Conservation (phyloP, 2,888 invertebrate species). For the Lacanobia wlatinum region DNA sequence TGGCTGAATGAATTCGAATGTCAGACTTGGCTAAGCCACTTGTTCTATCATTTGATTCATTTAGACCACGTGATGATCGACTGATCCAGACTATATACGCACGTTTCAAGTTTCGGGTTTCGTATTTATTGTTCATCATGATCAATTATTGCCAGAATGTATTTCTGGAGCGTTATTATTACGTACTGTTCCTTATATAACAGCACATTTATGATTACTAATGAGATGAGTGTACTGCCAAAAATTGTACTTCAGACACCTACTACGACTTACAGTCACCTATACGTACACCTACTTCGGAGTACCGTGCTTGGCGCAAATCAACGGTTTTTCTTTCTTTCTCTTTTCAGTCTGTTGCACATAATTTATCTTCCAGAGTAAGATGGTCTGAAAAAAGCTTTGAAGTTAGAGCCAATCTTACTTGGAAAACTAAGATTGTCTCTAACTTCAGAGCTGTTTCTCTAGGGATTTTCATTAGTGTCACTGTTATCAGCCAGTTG, state of each 20-base stretch:
- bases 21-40: slow-evolving; percentile 4
- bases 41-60: slow-evolving; percentile 6
- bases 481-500: neutral
- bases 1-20: slow-evolving; percentile 18
- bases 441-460: neutral
- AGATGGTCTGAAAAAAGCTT: neutral
- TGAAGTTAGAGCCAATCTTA: too few species aligned
- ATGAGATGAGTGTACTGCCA: slow-evolving; percentile 31
- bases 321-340: too few species aligned
- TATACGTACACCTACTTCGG: too few species aligned
- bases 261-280: neutral
- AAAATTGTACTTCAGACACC: slow-evolving; percentile 7
- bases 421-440: neutral
- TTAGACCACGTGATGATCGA: neutral
- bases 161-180: slow-evolving; percentile 28
- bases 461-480: neutral
- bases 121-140: slow-evolving; percentile 7
- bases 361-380: slow-evolving; percentile 12
- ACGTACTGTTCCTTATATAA: slow-evolving; percentile 19
- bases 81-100: slow-evolving; percentile 2
- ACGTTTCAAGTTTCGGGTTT: neutral
- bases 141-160: slow-evolving; percentile 13
- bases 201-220: slow-evolving; percentile 20
- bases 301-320: too few species aligned
- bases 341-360: neutral